These are phyloP conservation scores for Micropoecilia bifurca DNA, from an alignment of 2,797 vertebrate genomes.

Conservation along the genomic window DNA sequence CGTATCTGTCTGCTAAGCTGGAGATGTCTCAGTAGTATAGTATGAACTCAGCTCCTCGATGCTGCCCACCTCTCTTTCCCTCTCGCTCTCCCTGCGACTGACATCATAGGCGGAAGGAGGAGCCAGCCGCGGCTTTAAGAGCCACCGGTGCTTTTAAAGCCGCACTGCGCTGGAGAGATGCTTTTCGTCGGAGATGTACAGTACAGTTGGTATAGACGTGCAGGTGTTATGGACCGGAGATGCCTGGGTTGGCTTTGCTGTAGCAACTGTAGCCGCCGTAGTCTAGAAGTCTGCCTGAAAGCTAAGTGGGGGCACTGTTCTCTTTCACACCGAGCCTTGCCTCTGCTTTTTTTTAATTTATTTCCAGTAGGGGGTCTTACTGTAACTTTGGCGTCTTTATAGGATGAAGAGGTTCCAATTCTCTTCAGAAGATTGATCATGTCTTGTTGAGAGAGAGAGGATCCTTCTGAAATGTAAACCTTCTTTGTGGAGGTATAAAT, in stretches of 20 bases:
- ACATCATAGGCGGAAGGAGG: conserved; percentile 87
- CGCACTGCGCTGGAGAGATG: conserved; percentile 81
- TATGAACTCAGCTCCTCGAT: conserved; percentile 80
- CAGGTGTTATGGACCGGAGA: conserved; percentile 47
- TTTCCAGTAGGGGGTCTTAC: conserved; percentile 22
- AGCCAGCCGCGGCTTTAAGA: conserved; percentile 76
- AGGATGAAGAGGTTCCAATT: conserved; percentile 34
- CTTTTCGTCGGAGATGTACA: conserved; percentile 51
- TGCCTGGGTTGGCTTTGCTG: conserved; percentile 54
- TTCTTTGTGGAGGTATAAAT: too few relatives aligned
- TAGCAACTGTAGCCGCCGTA: conserved; percentile 22
- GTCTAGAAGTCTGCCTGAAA: conserved; percentile 68
- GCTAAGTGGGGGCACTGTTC: conserved; percentile 85
- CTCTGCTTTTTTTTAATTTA: conserved; percentile 48
- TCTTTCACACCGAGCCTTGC: conserved; percentile 70
- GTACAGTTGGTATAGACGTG: conserved; percentile 41
- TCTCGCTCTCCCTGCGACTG: conserved; percentile 78
- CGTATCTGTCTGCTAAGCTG: conserved; percentile 83
- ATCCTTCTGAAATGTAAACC: too few relatives aligned
- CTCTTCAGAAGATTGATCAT: conserved; percentile 32
- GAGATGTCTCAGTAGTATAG: conserved; percentile 86
- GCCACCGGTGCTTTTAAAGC: conserved; percentile 80
- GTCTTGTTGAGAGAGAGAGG: background rate
- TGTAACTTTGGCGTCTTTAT: conserved; percentile 46
- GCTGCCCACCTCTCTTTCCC: conserved; percentile 81